These are phyloP conservation scores for Erannis defoliaria DNA, from an alignment of 2,888 invertebrate species.

Conservation along the genomic window DNA sequence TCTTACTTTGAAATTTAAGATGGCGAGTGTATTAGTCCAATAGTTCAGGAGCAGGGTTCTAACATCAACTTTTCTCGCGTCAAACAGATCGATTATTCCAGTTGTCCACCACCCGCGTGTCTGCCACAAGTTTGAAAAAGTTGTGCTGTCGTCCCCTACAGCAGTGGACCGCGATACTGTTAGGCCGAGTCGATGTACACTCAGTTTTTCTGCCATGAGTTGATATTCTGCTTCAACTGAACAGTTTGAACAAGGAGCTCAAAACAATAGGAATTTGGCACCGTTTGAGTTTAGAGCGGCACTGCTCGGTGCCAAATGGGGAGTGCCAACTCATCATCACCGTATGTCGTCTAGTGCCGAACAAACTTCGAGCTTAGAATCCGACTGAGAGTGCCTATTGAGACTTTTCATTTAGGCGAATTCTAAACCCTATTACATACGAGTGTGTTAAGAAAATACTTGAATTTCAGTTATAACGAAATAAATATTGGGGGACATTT, in stretches of 20 bases:
- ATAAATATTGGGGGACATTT: no score
- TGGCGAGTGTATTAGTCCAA: no score
- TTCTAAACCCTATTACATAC: not conserved
- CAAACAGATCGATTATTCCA: no score
- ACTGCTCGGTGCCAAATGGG: conserved; percentile 50
- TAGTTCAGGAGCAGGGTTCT: no score
- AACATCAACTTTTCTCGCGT: no score
- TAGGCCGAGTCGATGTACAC: no score
- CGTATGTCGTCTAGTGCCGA: conserved; percentile 44
- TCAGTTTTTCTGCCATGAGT: not conserved
- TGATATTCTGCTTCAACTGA: conserved; percentile 15
- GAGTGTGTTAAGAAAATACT: not conserved
- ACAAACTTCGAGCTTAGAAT: conserved; percentile 32
- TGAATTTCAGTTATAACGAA: no score
- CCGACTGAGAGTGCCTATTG: conserved; percentile 3
- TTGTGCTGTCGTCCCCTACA: no score
- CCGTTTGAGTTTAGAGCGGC: conserved; percentile 34
- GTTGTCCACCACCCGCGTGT: no score
- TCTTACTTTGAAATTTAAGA: no score
- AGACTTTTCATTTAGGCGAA: conserved; percentile 6
- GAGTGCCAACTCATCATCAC: conserved; percentile 57
- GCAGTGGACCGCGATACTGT: no score
- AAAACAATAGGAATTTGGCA: conserved; percentile 60
- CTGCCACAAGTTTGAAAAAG: no score
- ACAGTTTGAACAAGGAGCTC: conserved; percentile 35